A percentile compares a stretch with the other conserved stretches of the same genome.
phyloP scores from a whole-genome alignment of 2,797 vertebrate genomes.

The Mastacembelus armatus region DNA sequence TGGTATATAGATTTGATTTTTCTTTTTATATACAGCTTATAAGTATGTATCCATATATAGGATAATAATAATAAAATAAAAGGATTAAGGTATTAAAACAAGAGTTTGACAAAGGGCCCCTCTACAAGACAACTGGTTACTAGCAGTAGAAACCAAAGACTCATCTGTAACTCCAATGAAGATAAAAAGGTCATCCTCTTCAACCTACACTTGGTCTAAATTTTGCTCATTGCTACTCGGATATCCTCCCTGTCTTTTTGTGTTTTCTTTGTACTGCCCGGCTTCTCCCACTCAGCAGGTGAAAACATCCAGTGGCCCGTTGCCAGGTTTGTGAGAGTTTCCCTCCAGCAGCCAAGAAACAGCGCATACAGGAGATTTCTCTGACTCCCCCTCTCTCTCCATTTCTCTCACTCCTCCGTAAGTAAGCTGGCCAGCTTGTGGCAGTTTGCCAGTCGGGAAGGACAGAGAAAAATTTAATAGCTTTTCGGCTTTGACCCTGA shows the following conservation, averaged over 20 bases:
- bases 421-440: not conserved
- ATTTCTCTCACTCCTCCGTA: not conserved
- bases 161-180: not conserved
- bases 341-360: conserved; percentile 12
- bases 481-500: conserved; percentile 2
- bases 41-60: too few relatives aligned
- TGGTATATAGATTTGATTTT: not conserved
- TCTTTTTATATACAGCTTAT: not conserved
- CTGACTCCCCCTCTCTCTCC: conserved; percentile 1
- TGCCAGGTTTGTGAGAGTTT: conserved; percentile 24
- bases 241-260: not conserved
- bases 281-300: conserved; percentile 1
- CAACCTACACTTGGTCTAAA: too few relatives aligned
- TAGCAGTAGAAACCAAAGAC: not conserved
- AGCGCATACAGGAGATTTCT: not conserved
- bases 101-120: not conserved
- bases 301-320: conserved; percentile 11
- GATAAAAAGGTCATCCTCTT: conserved; percentile 4
- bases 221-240: not conserved
- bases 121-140: too few relatives aligned
- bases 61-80: too few relatives aligned
- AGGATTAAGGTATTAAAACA: too few relatives aligned
- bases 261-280: not conserved
- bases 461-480: not conserved
- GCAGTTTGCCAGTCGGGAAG: not conserved